Evolutionary conservation across 1,140 invertebrate genomes (phyloP).

Genomic region (Yoshiicerus persimilis): DNA sequence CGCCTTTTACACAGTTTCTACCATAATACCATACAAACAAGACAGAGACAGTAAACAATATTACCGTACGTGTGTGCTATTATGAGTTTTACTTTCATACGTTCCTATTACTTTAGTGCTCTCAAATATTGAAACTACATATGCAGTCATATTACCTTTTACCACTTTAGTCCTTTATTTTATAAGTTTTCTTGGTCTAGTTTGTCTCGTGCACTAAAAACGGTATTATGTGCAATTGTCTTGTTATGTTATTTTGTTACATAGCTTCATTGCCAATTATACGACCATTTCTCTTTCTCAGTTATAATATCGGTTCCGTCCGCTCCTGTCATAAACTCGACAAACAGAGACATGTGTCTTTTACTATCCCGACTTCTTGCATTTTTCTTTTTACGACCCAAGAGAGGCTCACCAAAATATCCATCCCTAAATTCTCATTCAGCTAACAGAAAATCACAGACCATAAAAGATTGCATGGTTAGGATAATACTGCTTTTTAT

Average conservation of each 20-base stretch:
- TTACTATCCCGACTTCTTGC: constrained; percentile 7
- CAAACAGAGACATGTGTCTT: constrained; percentile 27
- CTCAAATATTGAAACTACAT: not conserved
- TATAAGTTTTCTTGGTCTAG: not conserved
- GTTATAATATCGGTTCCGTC: not conserved
- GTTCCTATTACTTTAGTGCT: not conserved
- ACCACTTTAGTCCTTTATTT: not conserved
- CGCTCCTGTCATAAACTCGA: constrained; percentile 3
- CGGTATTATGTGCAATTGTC: not conserved
- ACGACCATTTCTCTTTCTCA: not conserved
- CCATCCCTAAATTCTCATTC: not conserved
- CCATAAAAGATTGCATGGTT: not conserved
- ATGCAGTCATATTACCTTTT: not conserved
- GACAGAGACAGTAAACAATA: not conserved
- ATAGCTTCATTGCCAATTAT: constrained; percentile 8
- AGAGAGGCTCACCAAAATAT: not conserved
- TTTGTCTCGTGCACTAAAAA: not conserved
- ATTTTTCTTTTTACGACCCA: constrained; percentile 19
- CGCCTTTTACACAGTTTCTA: not conserved
- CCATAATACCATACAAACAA: not conserved
- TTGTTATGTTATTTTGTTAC: not conserved
- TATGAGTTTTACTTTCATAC: not conserved
- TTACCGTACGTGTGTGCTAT: not conserved
- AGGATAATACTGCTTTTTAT: not conserved
- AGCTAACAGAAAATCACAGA: not conserved